Conservation (phyloP, 2,888 invertebrate species). For the Lamellibrachia columna region DNA sequence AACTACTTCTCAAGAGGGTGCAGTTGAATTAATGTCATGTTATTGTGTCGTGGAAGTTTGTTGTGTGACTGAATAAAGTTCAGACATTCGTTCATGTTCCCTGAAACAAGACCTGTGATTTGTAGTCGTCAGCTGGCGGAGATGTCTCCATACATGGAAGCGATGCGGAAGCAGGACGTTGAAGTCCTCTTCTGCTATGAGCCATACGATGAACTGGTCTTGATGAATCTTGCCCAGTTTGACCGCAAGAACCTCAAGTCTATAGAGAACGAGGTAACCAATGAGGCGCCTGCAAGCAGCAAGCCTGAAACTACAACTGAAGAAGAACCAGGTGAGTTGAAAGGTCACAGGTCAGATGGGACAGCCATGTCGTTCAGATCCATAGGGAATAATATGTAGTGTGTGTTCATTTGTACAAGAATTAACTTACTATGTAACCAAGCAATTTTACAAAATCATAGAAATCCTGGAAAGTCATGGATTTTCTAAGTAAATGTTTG, state of each 20-base stretch:
- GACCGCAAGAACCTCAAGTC: constrained; percentile 81
- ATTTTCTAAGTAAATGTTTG: too few relatives aligned
- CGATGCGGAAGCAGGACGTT: constrained; percentile 83
- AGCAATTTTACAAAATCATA: too few relatives aligned
- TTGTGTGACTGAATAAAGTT: too few relatives aligned
- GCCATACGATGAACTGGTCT: constrained; percentile 94
- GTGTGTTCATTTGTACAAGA: neutral
- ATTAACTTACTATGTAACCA: too few relatives aligned
- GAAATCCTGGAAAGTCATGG: too few relatives aligned
- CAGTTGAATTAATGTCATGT: too few relatives aligned
- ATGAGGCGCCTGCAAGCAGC: neutral
- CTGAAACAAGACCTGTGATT: neutral
- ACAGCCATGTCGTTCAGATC: neutral
- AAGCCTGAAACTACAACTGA: neutral
- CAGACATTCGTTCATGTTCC: too few relatives aligned
- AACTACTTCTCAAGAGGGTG: too few relatives aligned
- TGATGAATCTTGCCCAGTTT: constrained; percentile 88
- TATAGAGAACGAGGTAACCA: constrained; percentile 90
- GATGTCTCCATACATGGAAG: constrained; percentile 93
- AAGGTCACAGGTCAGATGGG: neutral
- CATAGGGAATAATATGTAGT: neutral
- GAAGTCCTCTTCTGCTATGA: constrained; percentile 97
- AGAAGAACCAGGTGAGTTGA: neutral
- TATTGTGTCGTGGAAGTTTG: too few relatives aligned
- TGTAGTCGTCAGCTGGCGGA: constrained; percentile 88